Percentiles rank a stretch among this genome's conserved stretches.
These are phyloP conservation scores for Kryphioiulus occultus DNA, from an alignment of 2,888 invertebrate genomes.

Conservation along the genomic window DNA sequence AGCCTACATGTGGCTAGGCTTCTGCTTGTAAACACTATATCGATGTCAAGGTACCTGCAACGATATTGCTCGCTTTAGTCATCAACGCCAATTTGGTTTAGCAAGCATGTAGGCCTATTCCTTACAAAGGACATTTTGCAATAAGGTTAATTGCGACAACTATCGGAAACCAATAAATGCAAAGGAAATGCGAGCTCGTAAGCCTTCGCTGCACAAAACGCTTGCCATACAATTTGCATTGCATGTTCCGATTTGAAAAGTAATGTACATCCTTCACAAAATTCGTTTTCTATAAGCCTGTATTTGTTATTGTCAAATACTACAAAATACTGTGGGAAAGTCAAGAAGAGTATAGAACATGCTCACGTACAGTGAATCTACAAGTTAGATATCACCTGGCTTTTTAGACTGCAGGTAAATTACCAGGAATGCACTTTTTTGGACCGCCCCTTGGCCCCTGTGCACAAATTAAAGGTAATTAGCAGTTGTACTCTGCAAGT, in stretches of 20 bases:
- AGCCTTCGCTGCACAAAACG: neutral
- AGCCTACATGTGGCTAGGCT: neutral
- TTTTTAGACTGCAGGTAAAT: neutral
- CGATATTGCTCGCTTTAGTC: neutral
- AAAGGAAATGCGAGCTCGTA: neutral
- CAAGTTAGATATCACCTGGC: neutral
- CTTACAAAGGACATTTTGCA: neutral
- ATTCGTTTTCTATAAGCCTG: neutral
- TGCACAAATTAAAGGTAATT: neutral
- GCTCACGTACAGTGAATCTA: neutral
- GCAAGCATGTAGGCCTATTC: too few relatives aligned
- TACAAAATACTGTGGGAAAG: neutral
- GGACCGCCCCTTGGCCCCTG: neutral
- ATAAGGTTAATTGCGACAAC: conserved; percentile 1
- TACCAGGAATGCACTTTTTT: neutral
- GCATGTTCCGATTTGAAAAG: neutral
- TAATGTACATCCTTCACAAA: neutral
- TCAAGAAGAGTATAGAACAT: neutral
- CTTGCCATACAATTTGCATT: neutral
- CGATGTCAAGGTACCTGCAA: neutral
- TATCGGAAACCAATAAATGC: neutral
- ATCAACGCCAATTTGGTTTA: neutral
- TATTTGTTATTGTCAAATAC: neutral
- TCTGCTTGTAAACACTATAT: neutral
- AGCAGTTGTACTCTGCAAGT: neutral